Evolutionary conservation across 2,113 vertebrate genomes (phyloP), one percentile per base, ranked within the genome.

Genomic region (Corythornis vintsioides): DNA sequence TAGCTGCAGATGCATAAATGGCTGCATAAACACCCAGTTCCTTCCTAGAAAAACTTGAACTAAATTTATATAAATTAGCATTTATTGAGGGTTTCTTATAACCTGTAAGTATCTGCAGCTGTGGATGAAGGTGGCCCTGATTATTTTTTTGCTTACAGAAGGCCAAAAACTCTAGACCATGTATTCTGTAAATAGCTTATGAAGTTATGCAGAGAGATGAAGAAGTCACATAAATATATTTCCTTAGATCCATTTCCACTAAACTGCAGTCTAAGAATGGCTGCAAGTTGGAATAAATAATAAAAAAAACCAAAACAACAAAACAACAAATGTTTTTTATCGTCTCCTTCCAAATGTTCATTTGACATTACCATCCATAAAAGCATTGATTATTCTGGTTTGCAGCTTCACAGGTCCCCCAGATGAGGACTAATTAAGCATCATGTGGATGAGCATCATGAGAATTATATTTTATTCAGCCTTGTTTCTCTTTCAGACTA

Each of bases 1-100:
- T 81, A 96, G 91, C 79, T 91, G 60, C 92, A 92, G 31, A n/a
- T 95, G 69, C 85, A 86, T 80, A 86, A 90, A 92, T 76, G 92
- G 88, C 81, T 94, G 60, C 92, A 92, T 89, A 80, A 92, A 93
- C 79, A 91, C 66, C 38, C 70, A 81, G 60, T 87, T 92, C 89
- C 76, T 91, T 94, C 89, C 81, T 93, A 84, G 55, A 77, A 81
- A 92, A 91, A 84, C 2, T 31, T 15, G 57, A 82, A 79, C 78
- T 92, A 88, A 71, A 83, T 83, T 93, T 76, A 52, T 82, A 67
- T n/a, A 53, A 93, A 76, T 75, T 79, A 67, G 43, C 14, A 50
- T 52, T 93, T 77, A 57, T 25, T 42, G 29, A 79, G 69, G 17
- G 38, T 3, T 66, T 95, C 72, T 89, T 64, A 73, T 19, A 88